These are phyloP conservation scores for Psophia crepitans DNA, from an alignment of 2,113 vertebrate species.

Conservation along the genomic window DNA sequence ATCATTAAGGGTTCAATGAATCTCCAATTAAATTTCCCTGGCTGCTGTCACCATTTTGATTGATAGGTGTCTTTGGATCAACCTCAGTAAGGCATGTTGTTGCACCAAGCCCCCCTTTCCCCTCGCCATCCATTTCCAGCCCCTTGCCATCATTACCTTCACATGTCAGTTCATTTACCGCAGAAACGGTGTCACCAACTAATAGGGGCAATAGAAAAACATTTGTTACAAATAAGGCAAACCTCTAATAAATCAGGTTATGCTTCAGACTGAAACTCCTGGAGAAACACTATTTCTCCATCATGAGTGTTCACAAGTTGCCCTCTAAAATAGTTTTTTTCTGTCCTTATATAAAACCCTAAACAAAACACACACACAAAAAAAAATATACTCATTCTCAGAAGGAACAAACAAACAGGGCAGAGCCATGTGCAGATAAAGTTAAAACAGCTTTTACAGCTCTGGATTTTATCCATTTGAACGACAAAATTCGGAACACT, in stretches of 20 bases:
- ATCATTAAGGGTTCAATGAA: constrained; percentile 83
- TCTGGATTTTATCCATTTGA: neutral
- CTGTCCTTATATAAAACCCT: neutral
- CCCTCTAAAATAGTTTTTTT: neutral
- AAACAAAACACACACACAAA: neutral
- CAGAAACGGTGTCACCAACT: constrained; percentile 55
- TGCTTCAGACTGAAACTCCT: neutral
- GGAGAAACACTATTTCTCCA: neutral
- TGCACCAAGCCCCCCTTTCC: constrained; percentile 38
- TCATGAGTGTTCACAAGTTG: neutral
- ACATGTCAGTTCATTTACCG: constrained; percentile 72
- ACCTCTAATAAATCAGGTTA: constrained; percentile 51
- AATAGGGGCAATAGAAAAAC: constrained; percentile 59
- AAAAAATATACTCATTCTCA: neutral
- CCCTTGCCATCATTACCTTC: constrained; percentile 70
- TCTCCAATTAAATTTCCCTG: constrained; percentile 81
- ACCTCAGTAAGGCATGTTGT: constrained; percentile 71
- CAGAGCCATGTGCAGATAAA: neutral
- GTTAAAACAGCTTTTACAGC: neutral
- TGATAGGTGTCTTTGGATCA: constrained; percentile 86
- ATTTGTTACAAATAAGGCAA: constrained; percentile 58
- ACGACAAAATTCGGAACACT: neutral
- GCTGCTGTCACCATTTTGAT: constrained; percentile 74
- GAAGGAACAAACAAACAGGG: neutral
- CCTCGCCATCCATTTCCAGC: constrained; percentile 72